phyloP scores from a whole-genome alignment of 1,140 invertebrate genomes.

The Solenopsis invicta region DNA sequence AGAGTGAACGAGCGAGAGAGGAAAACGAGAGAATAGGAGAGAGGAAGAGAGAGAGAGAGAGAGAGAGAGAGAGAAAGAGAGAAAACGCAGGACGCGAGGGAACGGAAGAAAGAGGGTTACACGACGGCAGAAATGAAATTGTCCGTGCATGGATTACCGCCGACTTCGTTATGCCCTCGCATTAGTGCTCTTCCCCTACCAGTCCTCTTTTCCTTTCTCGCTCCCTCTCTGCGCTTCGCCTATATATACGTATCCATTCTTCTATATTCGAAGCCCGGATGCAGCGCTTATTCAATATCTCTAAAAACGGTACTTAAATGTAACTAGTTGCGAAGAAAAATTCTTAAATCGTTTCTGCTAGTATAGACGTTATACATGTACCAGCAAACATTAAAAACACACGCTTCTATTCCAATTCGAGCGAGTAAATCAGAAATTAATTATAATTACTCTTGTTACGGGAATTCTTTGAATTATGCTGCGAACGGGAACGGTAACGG shows the following conservation, averaged over 20 bases:
- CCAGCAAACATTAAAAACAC: background rate
- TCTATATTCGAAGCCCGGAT: conserved; percentile 59
- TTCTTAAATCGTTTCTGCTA: conserved; percentile 22
- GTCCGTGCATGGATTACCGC: conserved; percentile 79
- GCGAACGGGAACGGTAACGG: background rate
- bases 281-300: conserved; percentile 67
- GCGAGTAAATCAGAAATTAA: conserved; percentile 42
- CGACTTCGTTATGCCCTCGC: conserved; percentile 77
- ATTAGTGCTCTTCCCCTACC: conserved; percentile 68
- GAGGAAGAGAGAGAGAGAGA: background rate
- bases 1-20: conserved; percentile 47
- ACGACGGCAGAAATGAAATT: conserved; percentile 76
- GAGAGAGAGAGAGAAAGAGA: background rate
- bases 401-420: background rate
- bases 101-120: conserved; percentile 71
- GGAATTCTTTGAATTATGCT: conserved; percentile 16
- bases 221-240: conserved; percentile 32
- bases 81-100: conserved; percentile 65
- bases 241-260: conserved; percentile 65
- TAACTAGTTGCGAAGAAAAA: conserved; percentile 9
- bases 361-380: background rate
- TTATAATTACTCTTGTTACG: background rate
- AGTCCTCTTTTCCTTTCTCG: conserved; percentile 44
- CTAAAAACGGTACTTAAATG: conserved; percentile 66
- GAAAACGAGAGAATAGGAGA: background rate